Evolutionary conservation across 2,797 vertebrate species (phyloP).

Genomic region (Selene dorsalis): DNA sequence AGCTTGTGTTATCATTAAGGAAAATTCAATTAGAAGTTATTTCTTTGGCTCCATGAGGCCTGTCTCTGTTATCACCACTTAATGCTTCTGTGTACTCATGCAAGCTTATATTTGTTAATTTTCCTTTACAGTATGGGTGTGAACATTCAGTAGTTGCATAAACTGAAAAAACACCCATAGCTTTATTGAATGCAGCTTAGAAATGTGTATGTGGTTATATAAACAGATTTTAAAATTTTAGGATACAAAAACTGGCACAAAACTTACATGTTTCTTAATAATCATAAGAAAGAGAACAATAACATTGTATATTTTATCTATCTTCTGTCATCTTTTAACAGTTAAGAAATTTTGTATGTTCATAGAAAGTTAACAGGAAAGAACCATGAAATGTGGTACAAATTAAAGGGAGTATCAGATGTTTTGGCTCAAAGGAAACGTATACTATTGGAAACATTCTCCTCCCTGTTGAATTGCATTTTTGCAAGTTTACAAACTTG

Average conservation of each 20-base stretch:
- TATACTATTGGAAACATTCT: neutral
- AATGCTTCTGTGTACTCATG: neutral
- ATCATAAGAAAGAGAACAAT: neutral
- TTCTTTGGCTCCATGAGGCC: constrained; percentile 35
- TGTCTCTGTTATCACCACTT: constrained; percentile 21
- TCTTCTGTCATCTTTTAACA: neutral
- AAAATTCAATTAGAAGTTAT: constrained; percentile 61
- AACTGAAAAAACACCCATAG: neutral
- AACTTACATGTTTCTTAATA: neutral
- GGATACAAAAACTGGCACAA: neutral
- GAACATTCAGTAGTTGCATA: constrained; percentile 1
- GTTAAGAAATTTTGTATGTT: neutral
- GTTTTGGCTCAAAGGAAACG: neutral
- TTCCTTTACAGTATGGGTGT: neutral
- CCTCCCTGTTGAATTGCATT: neutral
- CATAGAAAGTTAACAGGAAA: neutral
- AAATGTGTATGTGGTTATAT: neutral
- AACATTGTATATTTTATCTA: neutral
- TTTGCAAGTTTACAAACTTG: neutral
- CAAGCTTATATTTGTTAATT: neutral
- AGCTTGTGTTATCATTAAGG: constrained; percentile 53
- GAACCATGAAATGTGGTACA: neutral
- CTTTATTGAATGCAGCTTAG: neutral
- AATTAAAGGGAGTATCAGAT: neutral
- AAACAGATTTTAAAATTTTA: neutral